Base-by-base conservation (phyloP, 2,113 vertebrate species). In the Corythoichthys intestinalis region DNA sequence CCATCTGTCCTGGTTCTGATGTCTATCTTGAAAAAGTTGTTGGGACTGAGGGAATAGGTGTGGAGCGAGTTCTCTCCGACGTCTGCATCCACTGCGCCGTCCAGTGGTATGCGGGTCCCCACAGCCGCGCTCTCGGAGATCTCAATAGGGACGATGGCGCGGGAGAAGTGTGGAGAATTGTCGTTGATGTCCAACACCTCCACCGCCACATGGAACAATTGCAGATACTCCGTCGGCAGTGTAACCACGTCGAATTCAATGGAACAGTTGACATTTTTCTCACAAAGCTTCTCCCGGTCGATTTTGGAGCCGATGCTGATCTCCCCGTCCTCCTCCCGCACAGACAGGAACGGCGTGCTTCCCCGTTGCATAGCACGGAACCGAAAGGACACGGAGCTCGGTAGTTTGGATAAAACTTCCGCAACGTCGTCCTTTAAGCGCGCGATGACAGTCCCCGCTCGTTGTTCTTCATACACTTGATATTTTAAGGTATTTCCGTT, bases 101-200 rank as follows among this genome's bases (percentile, higher is more conserved):
- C 97, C 89, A 98, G 73, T 6, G 96, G 96, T 74, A 98, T 87
- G 5, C 96, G 94, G 1, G 95, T 97, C 3, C 97, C 97, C 48
- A 98, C 94, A 0, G 97, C 93, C 0, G 96, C 97, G 5, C 96
- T 99, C 89, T 98, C 96, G 0, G 95, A 99, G 56, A 99, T 98
- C 70, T 98, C 96, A 0, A 98, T 93, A 0, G 96, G 96, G 3
- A 99, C 95, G 52, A 97, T 90, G 60, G 95, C 80, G 65, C 96
- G 92, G 10, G 96, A 90, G 80, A 98, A 99, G 83, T 94, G 94
- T 2, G 97, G 97, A 0, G 96, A 91, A 86, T 98, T 96, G 87
- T 98, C 96, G 66, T 99, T 99, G 28, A 99, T 96, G 82, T 99
- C 97, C 91, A 98, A 81, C 79, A 99, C 95, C 66, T 98, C 95